A percentile compares a stretch with the other conserved stretches of the same genome.
These are phyloP conservation scores for Platycnemis pennipes DNA, from an alignment of 2,888 invertebrate species.

Conservation along the genomic window DNA sequence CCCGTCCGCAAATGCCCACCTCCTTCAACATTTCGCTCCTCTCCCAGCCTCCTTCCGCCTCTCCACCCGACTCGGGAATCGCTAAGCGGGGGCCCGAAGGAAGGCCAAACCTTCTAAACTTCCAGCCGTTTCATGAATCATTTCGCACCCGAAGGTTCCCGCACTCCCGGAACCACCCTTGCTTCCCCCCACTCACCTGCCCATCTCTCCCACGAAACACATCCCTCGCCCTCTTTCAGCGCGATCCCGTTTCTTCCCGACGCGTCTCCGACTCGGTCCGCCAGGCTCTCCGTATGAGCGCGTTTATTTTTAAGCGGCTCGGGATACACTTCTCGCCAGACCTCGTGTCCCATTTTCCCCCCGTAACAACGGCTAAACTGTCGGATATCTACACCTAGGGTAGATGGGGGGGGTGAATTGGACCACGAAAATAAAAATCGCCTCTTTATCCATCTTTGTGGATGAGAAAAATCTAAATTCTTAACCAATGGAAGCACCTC, in stretches of 20 bases:
- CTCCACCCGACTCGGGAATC: conserved; percentile 33
- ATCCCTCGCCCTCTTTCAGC: not conserved
- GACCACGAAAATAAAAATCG: no score
- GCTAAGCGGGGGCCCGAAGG: conserved; percentile 29
- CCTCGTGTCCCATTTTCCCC: not conserved
- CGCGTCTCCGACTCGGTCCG: not conserved
- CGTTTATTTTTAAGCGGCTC: conserved; percentile 45
- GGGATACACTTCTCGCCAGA: not conserved
- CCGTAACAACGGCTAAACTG: not conserved
- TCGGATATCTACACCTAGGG: no score
- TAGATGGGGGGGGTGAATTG: no score
- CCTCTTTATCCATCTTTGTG: no score
- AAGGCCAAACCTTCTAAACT: conserved; percentile 30
- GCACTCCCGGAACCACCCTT: not conserved
- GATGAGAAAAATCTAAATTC: no score
- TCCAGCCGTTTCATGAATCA: conserved; percentile 51
- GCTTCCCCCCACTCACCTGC: not conserved
- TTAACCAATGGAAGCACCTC: no score
- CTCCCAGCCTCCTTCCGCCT: not conserved
- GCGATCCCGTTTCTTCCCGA: not conserved
- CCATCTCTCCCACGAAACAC: not conserved
- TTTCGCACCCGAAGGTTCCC: not conserved
- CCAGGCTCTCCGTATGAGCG: not conserved
- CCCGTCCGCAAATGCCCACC: not conserved
- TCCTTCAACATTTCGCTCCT: not conserved